Percentiles rank a stretch among this genome's conserved stretches.
phyloP scores from a whole-genome alignment of 1,140 invertebrate species.

The Temnothorax nylanderi region DNA sequence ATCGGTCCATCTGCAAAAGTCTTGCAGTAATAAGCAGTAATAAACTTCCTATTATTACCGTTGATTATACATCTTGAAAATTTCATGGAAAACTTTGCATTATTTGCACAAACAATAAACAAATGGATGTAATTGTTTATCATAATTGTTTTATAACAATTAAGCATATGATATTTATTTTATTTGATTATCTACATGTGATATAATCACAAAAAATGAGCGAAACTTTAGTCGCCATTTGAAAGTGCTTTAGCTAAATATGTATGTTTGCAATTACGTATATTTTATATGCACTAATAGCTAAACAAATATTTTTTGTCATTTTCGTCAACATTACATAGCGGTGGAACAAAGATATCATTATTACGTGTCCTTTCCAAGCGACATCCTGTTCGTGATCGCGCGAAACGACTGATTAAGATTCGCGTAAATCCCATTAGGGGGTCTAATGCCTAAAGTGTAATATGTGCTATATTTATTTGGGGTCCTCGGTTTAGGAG shows the following conservation, averaged over 20 bases:
- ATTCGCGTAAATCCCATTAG: constrained; percentile 72
- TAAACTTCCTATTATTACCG: neutral
- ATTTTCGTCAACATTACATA: neutral
- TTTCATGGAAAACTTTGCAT: neutral
- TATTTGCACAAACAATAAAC: neutral
- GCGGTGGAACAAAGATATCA: constrained; percentile 18
- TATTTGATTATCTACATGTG: no score
- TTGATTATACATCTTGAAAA: neutral
- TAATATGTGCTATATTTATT: constrained; percentile 68
- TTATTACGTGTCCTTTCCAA: constrained; percentile 52
- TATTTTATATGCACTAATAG: neutral
- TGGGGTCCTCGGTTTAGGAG: constrained; percentile 52
- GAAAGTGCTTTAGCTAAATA: neutral
- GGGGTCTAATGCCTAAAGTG: constrained; percentile 63
- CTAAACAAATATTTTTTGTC: neutral
- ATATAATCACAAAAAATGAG: neutral
- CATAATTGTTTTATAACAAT: neutral
- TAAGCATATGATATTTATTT: no score
- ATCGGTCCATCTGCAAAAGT: neutral
- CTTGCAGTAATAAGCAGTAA: neutral
- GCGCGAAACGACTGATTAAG: constrained; percentile 66
- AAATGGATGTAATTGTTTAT: neutral
- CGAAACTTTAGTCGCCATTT: neutral
- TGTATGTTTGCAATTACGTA: neutral
- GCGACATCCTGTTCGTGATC: constrained; percentile 9